Evolutionary conservation across 1,140 invertebrate genomes (phyloP).

Genomic region (Atta colombica): DNA sequence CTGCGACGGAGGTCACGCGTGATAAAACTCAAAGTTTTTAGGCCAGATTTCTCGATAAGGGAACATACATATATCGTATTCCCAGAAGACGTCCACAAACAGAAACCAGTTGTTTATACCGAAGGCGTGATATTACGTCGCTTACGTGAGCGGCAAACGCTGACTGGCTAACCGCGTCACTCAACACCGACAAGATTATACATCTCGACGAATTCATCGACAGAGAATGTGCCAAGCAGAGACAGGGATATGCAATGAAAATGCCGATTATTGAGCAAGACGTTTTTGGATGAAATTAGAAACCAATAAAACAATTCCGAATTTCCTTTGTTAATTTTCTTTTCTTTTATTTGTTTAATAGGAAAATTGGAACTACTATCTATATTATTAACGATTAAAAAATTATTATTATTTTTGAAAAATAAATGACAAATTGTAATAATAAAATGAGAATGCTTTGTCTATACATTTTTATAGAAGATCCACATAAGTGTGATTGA

Average conservation of each 20-base stretch:
- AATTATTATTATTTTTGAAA: not conserved
- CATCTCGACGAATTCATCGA: not conserved
- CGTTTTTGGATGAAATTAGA: not conserved
- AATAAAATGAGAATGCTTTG: not conserved
- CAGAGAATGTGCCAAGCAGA: not conserved
- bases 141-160: constrained; percentile 29
- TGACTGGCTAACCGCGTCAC: constrained; percentile 37
- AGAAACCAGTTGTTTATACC: constrained; percentile 14
- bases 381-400: not conserved
- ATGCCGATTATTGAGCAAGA: not conserved
- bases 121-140: constrained; percentile 42
- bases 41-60: not conserved
- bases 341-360: not conserved
- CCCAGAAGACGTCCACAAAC: not conserved
- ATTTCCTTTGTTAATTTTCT: not conserved
- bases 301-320: not conserved
- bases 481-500: not conserved
- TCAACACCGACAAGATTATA: constrained; percentile 32
- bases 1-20: constrained; percentile 10
- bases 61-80: not conserved
- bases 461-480: not conserved
- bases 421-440: not conserved
- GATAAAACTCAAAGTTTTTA: constrained; percentile 23
- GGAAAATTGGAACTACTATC: not conserved
- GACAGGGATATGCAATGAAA: not conserved